Evolutionary conservation across 2,888 invertebrate species (phyloP), one percentile per base, ranked within the genome.

Genomic region (Nomada fabriciana): DNA sequence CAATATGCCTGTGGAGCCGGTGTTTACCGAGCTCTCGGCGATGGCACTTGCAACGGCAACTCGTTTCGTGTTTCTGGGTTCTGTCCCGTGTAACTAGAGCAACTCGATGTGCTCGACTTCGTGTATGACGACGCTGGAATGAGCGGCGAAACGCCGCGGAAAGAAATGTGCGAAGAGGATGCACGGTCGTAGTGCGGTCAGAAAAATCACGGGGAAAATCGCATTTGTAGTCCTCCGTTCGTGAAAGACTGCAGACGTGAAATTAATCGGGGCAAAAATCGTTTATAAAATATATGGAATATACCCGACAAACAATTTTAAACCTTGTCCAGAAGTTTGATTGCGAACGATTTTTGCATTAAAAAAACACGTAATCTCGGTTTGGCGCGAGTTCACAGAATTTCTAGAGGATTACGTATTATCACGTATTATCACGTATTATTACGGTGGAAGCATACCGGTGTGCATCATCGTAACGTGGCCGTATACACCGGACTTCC

Each of bases 1-100:
- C 74, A 75, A 84, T 84, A 84, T 84, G 71, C 81, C 55, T 59
- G 84, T 68, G 70, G 53, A 73, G 57, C 55, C 36, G 68, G 36
- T 77, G 77, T 84, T 84, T 84, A 68, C 77, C 76, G 65, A 84
- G 85, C 84, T 72, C 85, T 77, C 64, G 59, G 71, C 57, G 53
- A 84, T 59, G 68, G 63, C 72, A 80, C 72, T 71, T 55, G 64
- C 57, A 43, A 65, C 72, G 55, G 64, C 60, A 78, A 78, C 72
- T 84, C 83, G 83, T 79, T 83, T 79, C 81, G 72, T 78, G 85
- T 81, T 75, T 64, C 74, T 29, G 64, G 60, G 42, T 57, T 52
- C 70, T 52, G 70, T 64, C 57, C 23, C 36, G 61, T 50, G 47
- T 20, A 57, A 47, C 63, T 64, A 50, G 29, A 57, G 57, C 57